Base-by-base conservation (phyloP, 2,113 vertebrate species). In the Cyprinodon brontotheroides region DNA sequence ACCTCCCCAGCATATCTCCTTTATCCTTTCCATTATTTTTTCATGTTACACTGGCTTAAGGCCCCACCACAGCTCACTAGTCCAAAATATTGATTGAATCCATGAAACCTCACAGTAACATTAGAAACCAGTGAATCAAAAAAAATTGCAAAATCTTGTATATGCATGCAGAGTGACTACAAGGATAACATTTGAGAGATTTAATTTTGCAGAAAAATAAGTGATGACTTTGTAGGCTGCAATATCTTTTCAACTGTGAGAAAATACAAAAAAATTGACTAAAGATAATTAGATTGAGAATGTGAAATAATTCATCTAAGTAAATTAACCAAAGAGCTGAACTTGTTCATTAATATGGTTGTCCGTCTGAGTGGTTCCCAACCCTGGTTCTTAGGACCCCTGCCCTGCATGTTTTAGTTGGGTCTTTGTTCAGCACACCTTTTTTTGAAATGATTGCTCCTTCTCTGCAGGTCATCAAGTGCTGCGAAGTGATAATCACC, bases 21-120 rank as follows among this genome's bases (percentile, higher is more conserved):
- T 72, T 62, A 79, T 48, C 50, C 62, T 22, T 72, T 76, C 20
- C 65, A 41, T 45, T 53, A 71, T 41, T 80, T 71, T 61, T 71
- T 72, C 59, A 64, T 40, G 80, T 78, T 45, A 45, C 59, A 72
- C 65, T 90, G 89, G 90, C 79, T 8, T 37, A 0, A n/a, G 6
- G 81, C 87, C 90, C 88, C 66, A 65, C 86, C 88, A 71, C 90
- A 85, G 63, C 80, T 4, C 80, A 37, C 41, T 50, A 1, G 71
- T 78, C 87, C 83, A 89, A 80, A 76, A 76, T 70, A 77, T 76
- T 45, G 38, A 78, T 70, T 68, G 66, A 86, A 85, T 61, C 80
- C 70, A 62, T 41, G 17, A 86, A 88, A 85, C 90, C 89, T 79
- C 83, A 82, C 38, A 71, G 77, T 53, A 82, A 83, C 61, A 81